Conservation (phyloP, 2,797 vertebrate species). For the Glossophaga mutica region DNA sequence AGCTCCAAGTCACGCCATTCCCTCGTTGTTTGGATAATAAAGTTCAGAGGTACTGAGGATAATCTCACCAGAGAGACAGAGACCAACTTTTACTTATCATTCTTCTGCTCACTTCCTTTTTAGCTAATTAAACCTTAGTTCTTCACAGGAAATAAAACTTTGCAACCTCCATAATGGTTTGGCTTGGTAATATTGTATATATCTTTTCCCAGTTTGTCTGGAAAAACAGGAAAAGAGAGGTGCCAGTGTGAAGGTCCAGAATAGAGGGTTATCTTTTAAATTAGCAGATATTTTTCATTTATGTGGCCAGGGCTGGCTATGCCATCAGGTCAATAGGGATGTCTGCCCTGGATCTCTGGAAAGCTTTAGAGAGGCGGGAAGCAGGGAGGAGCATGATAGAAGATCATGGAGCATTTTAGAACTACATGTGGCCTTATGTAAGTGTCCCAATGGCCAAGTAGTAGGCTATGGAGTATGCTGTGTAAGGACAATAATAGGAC, state of each 20-base stretch:
- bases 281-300: constrained; percentile 76
- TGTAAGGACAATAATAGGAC: background rate
- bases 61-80: constrained; percentile 83
- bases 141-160: constrained; percentile 84
- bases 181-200: constrained; percentile 80
- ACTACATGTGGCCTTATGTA: background rate
- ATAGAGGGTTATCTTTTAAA: constrained; percentile 80
- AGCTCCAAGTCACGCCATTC: constrained; percentile 79
- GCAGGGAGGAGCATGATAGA: background rate
- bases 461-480: background rate
- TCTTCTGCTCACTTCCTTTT: constrained; percentile 85
- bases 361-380: background rate
- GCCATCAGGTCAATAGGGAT: constrained; percentile 11
- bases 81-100: constrained; percentile 83
- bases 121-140: constrained; percentile 85
- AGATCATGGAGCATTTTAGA: background rate
- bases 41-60: constrained; percentile 85
- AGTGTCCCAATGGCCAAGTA: background rate
- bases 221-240: constrained; percentile 85
- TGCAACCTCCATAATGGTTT: constrained; percentile 82
- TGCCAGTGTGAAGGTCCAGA: constrained; percentile 79
- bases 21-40: constrained; percentile 85
- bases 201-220: constrained; percentile 82
- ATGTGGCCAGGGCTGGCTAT: constrained; percentile 59
- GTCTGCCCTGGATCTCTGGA: constrained; percentile 9